A percentile compares a stretch with the other conserved stretches of the same genome.
Evolutionary conservation across 2,888 invertebrate genomes (phyloP).

Genomic region (Agrochola lota): DNA sequence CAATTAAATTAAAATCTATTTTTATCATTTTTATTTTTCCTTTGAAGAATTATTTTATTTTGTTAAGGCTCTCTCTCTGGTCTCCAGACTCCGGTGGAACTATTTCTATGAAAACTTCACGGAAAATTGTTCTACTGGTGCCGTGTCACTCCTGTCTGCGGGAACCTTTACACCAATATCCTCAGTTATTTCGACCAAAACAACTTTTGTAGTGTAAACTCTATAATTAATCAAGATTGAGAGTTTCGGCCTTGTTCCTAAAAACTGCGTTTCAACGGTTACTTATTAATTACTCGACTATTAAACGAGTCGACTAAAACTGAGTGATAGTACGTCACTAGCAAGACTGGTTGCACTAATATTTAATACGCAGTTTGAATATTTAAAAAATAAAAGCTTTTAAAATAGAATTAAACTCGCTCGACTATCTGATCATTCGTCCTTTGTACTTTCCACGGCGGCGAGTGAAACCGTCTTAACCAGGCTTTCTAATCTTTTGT

Average conservation of each 20-base stretch:
- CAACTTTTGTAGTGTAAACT: constrained; percentile 21
- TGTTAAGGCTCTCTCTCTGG: too few relatives aligned
- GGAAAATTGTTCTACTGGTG: too few relatives aligned
- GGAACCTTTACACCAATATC: neutral
- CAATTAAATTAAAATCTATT: neutral
- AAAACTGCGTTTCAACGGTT: constrained; percentile 35
- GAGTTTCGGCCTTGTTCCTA: constrained; percentile 42
- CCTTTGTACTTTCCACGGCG: constrained; percentile 63
- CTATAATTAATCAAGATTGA: constrained; percentile 26
- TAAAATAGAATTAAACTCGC: constrained; percentile 30
- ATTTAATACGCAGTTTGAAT: constrained; percentile 36
- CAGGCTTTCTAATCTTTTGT: constrained; percentile 83
- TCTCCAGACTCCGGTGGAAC: too few relatives aligned
- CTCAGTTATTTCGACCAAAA: constrained; percentile 6
- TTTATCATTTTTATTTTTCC: neutral
- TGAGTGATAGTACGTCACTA: constrained; percentile 21
- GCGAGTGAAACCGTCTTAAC: constrained; percentile 71
- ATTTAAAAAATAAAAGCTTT: constrained; percentile 23
- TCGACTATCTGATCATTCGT: constrained; percentile 49
- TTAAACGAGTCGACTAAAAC: constrained; percentile 29
- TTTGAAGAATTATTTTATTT: neutral
- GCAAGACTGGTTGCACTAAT: constrained; percentile 24
- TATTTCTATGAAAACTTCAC: too few relatives aligned
- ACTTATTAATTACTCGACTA: constrained; percentile 47
- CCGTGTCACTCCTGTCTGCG: too few relatives aligned